A percentile compares a stretch with the other conserved stretches of the same genome.
These are phyloP conservation scores for Apotomis betuletana DNA, from an alignment of 2,888 invertebrate genomes.

Conservation along the genomic window DNA sequence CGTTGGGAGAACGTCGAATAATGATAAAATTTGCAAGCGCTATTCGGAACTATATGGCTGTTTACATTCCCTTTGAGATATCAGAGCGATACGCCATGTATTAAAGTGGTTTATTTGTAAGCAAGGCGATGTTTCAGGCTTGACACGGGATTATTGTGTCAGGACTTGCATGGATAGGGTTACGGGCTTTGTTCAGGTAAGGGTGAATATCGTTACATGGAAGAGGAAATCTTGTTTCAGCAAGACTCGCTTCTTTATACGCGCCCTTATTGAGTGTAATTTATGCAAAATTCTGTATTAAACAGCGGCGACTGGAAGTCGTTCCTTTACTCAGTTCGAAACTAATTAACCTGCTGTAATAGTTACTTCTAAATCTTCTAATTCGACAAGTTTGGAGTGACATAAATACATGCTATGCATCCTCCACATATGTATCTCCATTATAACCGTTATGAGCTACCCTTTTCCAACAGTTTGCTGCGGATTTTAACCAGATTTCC, in stretches of 20 bases:
- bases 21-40: constrained; percentile 45
- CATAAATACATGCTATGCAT: too few relatives aligned
- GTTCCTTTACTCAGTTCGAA: background rate
- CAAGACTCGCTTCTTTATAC: background rate
- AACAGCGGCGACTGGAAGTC: background rate
- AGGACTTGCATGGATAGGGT: constrained; percentile 26
- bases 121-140: constrained; percentile 37
- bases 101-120: constrained; percentile 41
- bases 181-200: constrained; percentile 20
- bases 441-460: too few relatives aligned
- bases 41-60: constrained; percentile 35
- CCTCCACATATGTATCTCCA: too few relatives aligned
- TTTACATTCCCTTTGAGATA: constrained; percentile 38
- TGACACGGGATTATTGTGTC: constrained; percentile 37
- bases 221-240: background rate
- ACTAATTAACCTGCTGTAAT: background rate
- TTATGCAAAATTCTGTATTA: background rate
- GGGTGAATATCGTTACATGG: constrained; percentile 4
- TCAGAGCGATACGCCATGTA: constrained; percentile 36
- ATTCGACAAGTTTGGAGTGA: too few relatives aligned
- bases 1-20: constrained; percentile 48
- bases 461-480: too few relatives aligned
- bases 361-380: too few relatives aligned
- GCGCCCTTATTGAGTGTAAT: background rate
- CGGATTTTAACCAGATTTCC: too few relatives aligned